phyloP scores from a whole-genome alignment of 2,113 vertebrate genomes.

The Callospermophilus lateralis region DNA sequence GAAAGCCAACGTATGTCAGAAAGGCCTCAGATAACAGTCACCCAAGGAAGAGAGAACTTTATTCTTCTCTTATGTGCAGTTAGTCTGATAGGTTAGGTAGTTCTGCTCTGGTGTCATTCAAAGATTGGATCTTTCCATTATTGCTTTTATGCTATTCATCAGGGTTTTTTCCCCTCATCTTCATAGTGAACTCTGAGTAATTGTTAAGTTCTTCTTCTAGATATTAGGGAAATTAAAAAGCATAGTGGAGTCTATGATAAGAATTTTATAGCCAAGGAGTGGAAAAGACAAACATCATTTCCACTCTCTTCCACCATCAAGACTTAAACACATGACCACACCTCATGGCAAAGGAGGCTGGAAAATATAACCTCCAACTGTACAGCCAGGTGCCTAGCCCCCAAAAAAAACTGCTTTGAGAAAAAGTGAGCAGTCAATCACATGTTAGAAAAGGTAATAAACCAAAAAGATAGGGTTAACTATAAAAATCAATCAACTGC shows the following conservation, averaged over 20 bases:
- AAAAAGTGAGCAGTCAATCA: neutral
- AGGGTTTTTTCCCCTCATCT: neutral
- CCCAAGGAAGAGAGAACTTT: neutral
- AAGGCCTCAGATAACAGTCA: neutral
- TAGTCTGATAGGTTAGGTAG: neutral
- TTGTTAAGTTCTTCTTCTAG: neutral
- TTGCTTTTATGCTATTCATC: neutral
- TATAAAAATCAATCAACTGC: neutral
- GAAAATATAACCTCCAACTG: neutral
- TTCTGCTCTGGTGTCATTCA: neutral
- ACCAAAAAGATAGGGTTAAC: neutral
- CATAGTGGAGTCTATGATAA: neutral
- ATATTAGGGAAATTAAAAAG: neutral
- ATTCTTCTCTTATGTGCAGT: neutral
- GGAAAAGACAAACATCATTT: neutral
- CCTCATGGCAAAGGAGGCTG: neutral
- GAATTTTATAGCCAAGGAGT: neutral
- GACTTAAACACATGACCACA: neutral
- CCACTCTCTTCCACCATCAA: neutral
- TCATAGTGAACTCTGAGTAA: neutral
- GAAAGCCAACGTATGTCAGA: neutral
- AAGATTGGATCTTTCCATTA: neutral
- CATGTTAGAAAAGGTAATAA: neutral
- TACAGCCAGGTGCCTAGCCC: too few relatives aligned
- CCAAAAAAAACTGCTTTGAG: neutral